A percentile compares a stretch with the other conserved stretches of the same genome.
These are phyloP conservation scores for Pollenia amentaria DNA, from an alignment of 2,888 invertebrate genomes.

Conservation along the genomic window DNA sequence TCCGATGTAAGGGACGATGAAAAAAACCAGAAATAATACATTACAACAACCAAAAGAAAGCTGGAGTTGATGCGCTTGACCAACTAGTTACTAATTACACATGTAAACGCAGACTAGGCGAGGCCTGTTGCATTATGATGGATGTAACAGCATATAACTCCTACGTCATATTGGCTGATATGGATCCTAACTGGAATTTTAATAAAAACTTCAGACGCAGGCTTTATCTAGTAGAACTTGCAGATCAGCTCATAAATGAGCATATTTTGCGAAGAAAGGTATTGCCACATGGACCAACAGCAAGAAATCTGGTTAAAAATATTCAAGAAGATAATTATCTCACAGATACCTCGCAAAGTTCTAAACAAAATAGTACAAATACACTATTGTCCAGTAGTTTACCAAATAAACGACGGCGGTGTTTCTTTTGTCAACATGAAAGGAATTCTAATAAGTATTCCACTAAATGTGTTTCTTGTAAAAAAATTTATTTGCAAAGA, in stretches of 20 bases:
- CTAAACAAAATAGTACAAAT: too few species aligned
- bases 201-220: constrained; percentile 30
- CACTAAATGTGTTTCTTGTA: background rate
- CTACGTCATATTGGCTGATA: constrained; percentile 11
- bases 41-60: background rate
- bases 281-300: constrained; percentile 1
- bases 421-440: constrained; percentile 5
- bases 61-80: too few species aligned
- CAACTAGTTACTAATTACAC: too few species aligned
- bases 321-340: too few species aligned
- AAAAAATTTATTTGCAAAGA: constrained; percentile 18
- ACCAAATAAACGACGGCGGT: too few species aligned
- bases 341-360: too few species aligned
- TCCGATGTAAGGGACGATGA: constrained; percentile 5
- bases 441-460: constrained; percentile 22
- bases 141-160: constrained; percentile 28
- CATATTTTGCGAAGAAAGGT: constrained; percentile 17
- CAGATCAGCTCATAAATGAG: constrained; percentile 27
- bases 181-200: constrained; percentile 3
- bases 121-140: background rate
- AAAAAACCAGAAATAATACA: constrained; percentile 11
- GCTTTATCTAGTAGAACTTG: constrained; percentile 22
- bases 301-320: too few species aligned
- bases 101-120: background rate
- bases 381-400: constrained; percentile 11